Evolutionary conservation across 2,113 vertebrate genomes (phyloP).

Genomic region (Mobula hypostoma): DNA sequence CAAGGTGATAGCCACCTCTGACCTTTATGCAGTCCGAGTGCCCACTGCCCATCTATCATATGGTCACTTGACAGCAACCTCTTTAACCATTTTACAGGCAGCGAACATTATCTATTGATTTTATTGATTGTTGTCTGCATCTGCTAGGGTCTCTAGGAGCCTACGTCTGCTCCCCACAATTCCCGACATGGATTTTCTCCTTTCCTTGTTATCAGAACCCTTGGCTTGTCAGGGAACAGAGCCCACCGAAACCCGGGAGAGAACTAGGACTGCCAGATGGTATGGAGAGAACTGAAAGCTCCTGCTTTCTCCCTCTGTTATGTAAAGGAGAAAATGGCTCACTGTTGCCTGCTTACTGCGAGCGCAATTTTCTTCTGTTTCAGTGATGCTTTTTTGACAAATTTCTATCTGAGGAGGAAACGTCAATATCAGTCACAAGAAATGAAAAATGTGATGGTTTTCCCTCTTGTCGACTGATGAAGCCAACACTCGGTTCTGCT

Average conservation of each 20-base stretch:
- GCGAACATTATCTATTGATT: slow-evolving; percentile 59
- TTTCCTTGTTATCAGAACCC: background rate
- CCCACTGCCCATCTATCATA: slow-evolving; percentile 56
- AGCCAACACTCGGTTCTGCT: background rate
- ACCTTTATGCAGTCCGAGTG: slow-evolving; percentile 51
- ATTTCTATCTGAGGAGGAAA: background rate
- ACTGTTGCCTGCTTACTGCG: background rate
- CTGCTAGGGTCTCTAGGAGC: slow-evolving; percentile 41
- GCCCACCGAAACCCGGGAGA: background rate
- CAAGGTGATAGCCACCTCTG: slow-evolving; percentile 60
- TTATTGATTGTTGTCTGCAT: slow-evolving; percentile 56
- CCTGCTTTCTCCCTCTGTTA: background rate
- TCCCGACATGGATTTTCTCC: slow-evolving; percentile 23
- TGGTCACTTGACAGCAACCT: slow-evolving; percentile 49
- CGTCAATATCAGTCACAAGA: background rate
- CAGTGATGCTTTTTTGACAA: background rate
- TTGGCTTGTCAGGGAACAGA: background rate
- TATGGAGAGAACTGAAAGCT: slow-evolving; percentile 26
- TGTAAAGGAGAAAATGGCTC: background rate
- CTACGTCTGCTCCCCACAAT: slow-evolving; percentile 35
- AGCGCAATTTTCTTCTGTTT: slow-evolving; percentile 24
- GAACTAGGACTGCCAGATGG: slow-evolving; percentile 39
- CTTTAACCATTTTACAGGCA: slow-evolving; percentile 53
- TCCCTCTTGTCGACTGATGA: background rate
- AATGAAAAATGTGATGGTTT: background rate